Evolutionary conservation across 2,113 vertebrate species (phyloP).

Genomic region (Empidonax traillii): DNA sequence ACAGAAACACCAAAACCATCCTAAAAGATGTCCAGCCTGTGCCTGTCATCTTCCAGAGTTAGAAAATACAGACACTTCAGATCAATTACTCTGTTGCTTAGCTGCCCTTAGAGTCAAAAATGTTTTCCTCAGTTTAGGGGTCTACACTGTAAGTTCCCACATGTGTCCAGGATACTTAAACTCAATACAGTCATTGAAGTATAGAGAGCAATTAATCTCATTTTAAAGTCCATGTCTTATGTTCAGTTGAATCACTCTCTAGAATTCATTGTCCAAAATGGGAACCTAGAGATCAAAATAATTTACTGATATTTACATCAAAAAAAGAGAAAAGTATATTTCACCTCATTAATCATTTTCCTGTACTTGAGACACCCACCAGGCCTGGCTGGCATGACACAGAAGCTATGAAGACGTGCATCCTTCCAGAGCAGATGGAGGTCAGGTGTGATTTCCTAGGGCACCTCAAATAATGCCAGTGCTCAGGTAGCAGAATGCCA

Average conservation of each 20-base stretch:
- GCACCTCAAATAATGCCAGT: background rate
- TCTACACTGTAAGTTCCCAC: background rate
- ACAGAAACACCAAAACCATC: background rate
- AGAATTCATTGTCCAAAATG: background rate
- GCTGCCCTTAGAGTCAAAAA: background rate
- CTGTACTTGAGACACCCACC: background rate
- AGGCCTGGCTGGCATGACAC: background rate
- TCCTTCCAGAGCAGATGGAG: background rate
- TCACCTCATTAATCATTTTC: background rate
- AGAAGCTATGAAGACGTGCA: background rate
- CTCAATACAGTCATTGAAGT: background rate
- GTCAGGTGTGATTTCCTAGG: background rate
- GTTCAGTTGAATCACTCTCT: background rate
- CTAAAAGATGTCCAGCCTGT: background rate
- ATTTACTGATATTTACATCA: background rate
- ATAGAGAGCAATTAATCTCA: background rate
- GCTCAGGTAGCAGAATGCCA: background rate
- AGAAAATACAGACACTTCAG: background rate
- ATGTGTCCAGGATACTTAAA: background rate
- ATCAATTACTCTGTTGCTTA: background rate
- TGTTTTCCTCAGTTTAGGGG: background rate
- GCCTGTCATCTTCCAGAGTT: background rate
- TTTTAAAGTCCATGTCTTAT: background rate
- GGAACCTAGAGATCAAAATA: background rate
- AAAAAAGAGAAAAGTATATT: background rate